Evolutionary conservation across 2,113 vertebrate genomes (phyloP).

Genomic region (Triplophysa dalaica): DNA sequence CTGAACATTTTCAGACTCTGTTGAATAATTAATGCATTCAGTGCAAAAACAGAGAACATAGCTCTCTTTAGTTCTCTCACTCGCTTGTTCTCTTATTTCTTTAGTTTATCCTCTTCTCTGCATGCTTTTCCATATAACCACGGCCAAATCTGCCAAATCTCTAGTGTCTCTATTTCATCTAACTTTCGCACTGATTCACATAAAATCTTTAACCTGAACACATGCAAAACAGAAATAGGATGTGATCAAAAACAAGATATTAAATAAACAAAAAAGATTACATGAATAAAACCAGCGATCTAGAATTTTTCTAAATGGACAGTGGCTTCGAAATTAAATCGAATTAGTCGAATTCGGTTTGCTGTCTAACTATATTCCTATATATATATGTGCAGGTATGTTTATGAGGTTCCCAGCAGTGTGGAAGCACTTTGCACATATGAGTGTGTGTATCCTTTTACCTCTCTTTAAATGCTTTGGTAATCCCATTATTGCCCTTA

Average conservation of each 20-base stretch:
- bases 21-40: slow-evolving; percentile 56
- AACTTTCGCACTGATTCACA: neutral
- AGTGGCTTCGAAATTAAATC: too few species aligned
- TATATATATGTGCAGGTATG: neutral
- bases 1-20: slow-evolving; percentile 49
- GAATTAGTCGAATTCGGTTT: too few species aligned
- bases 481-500: slow-evolving; percentile 36
- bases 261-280: too few species aligned
- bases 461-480: slow-evolving; percentile 14
- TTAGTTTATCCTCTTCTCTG: neutral
- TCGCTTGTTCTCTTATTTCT: slow-evolving; percentile 10
- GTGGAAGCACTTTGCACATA: too few species aligned
- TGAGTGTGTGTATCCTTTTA: neutral
- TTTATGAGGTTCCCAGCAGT: slow-evolving; percentile 2
- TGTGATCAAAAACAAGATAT: too few species aligned
- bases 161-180: neutral
- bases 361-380: too few species aligned
- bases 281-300: too few species aligned
- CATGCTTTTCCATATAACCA: neutral
- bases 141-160: too few species aligned
- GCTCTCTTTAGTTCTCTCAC: slow-evolving; percentile 10
- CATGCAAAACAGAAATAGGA: too few species aligned
- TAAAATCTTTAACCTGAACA: too few species aligned
- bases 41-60: slow-evolving; percentile 44
- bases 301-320: too few species aligned